Base-by-base conservation (phyloP, 2,888 invertebrate genomes). In the Clostera curtula region DNA sequence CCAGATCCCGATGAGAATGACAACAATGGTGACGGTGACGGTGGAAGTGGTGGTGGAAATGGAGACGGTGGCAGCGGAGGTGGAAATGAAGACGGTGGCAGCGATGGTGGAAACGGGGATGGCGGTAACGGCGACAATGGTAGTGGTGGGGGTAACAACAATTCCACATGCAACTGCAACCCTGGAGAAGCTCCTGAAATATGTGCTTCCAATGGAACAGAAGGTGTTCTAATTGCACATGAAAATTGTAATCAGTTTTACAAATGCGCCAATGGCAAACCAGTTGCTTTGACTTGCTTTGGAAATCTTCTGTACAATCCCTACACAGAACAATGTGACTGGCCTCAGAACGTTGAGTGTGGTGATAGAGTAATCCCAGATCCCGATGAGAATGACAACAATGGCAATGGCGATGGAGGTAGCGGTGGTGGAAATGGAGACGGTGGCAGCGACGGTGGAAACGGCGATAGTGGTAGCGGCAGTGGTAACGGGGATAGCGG, bases 171-270 rank as follows among this genome's bases (percentile, higher is more conserved):
- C 13, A 50, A 56, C 27, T 50, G 49, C 29, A 41, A 61, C 12
- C 61, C 60, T 2, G 46, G 29, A 12, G 45, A 60, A 34, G 64
- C 63, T 2, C 50, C 51, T 1, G 35, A 27, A 3, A 56, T 61
- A 16, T 69, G 68, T 21, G 56, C 51, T 3, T 38, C 33, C 12
- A 31, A 38, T 1, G 48, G 37, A 1, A 58, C 62, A 2, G 49
- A 55, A 4, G 56, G 62, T 4, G 25, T 43, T 2, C 34, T 61
- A 1, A 40, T 66, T 1, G 61, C 59, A 9, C 56, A 65, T 17
- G 56, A 63, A 33, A 50, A 56, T 25, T 67, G 67, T 31, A 56
- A 60, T 24, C 42, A 59, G 27, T 68, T 58, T 40, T 67, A 64
- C 33, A 43, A 47, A 9, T 67, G 67, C 5, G 29, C 23, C 5